Evolutionary conservation across 2,113 vertebrate species (phyloP), one percentile per base, ranked within the genome.

Genomic region (Phalacrocorax carbo): DNA sequence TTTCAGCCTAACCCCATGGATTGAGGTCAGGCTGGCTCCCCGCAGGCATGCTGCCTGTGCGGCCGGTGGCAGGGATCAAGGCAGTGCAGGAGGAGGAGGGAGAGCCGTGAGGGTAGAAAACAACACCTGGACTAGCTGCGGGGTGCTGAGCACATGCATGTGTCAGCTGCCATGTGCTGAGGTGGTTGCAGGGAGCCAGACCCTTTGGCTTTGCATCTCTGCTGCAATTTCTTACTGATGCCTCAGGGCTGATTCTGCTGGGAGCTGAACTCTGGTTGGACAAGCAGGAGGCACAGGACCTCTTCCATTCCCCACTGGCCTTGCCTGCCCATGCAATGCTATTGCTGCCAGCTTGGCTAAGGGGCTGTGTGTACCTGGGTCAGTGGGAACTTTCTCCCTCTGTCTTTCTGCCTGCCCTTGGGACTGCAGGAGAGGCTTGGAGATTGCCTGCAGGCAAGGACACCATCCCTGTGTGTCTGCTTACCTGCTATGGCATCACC

Each of bases 61-160:
- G 1, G 72, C 71, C 6, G 2, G 7, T 36, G 38, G 65, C 70
- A 26, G 0, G 0, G 8, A 54, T 32, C 73, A 9, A 23, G 32
- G 38, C 1, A 5, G 30, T 48, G 57, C 57, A 72, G 86, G 48
- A 69, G 26, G 66, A 82, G 23, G 21, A 68, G 34, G 49, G 27
- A 66, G 40, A 89, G 40, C 30, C 81, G 30, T 25, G 44, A 2
- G 0, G 5, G 36, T 40, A 4, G 17, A 7, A 61, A 66, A 42
- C 49, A 70, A 75, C 66, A 73, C 29, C 60, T 78, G 77, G 48
- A 51, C 10, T n/a, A 40, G 57, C 61, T 36, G 8, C 32, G 48
- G 42, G 9, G 15, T 57, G 34, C 83, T 89, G 81, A 70, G 49
- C 58, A 44, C 0, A 0, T 23, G 62, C 21, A 27, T 0, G 0